phyloP scores from a whole-genome alignment of 2,888 invertebrate species.

The Rhaphigaster nebulosa region DNA sequence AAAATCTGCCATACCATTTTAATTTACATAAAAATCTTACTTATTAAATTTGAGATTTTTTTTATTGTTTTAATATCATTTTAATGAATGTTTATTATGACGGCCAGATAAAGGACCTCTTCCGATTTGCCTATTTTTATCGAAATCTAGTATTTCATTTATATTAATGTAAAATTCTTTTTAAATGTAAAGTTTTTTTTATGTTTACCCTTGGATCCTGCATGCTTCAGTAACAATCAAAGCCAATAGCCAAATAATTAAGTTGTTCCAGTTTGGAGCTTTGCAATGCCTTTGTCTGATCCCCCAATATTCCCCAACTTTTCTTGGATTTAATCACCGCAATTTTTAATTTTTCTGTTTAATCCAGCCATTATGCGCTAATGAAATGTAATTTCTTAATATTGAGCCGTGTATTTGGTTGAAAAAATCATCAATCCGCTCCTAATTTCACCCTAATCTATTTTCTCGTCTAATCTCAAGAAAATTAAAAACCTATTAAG shows the following conservation, averaged over 20 bases:
- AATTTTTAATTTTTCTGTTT: background rate
- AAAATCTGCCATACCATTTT: no score
- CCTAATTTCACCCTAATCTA: background rate
- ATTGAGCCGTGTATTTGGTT: background rate
- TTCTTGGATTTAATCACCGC: background rate
- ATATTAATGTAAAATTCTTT: no score
- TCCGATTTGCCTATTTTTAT: no score
- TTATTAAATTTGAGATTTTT: no score
- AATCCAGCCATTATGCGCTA: background rate
- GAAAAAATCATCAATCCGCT: background rate
- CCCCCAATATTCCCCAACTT: accelerated
- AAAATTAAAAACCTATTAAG: background rate
- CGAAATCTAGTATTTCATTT: no score
- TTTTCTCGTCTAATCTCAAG: background rate
- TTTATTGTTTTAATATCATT: no score
- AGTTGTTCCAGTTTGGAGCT: background rate
- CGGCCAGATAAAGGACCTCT: no score
- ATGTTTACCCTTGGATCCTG: background rate
- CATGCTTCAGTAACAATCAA: background rate
- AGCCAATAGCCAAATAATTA: background rate
- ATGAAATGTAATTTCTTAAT: background rate
- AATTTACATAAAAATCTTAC: no score
- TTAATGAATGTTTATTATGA: no score
- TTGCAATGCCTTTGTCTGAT: background rate
- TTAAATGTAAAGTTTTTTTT: no score